A percentile compares a stretch with the other conserved stretches of the same genome.
Conservation (phyloP, 2,797 vertebrate species). For the Lutjanus campechanus region DNA sequence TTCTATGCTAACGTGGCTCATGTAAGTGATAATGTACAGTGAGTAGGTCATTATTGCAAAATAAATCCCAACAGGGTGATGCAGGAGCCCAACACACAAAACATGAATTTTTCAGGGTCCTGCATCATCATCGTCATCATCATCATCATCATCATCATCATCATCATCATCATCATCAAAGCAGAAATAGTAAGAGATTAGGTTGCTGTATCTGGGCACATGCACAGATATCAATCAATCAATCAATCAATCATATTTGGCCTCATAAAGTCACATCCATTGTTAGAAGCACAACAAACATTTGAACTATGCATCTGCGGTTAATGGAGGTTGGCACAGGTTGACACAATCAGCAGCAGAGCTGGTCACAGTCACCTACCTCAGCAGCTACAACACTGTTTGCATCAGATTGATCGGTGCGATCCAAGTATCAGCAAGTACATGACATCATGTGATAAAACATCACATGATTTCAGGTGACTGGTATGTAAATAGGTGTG, state of each 20-base stretch:
- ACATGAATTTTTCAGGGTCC: too few species aligned
- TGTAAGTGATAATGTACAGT: too few species aligned
- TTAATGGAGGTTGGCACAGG: background rate
- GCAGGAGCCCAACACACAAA: too few species aligned
- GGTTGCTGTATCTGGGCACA: background rate
- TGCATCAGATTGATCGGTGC: constrained; percentile 40
- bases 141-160: too few species aligned
- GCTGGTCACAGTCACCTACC: background rate
- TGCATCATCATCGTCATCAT: too few species aligned
- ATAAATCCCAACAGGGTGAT: too few species aligned
- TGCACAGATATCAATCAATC: background rate
- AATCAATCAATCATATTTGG: background rate
- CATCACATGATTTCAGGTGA: background rate
- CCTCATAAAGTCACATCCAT: constrained; percentile 8
- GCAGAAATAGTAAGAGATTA: background rate
- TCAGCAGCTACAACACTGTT: background rate
- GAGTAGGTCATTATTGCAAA: too few species aligned
- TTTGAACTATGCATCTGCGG: constrained; percentile 37
- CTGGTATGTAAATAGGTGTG: constrained; percentile 13
- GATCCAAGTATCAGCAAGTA: background rate
- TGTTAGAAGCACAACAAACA: constrained; percentile 14
- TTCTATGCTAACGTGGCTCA: too few species aligned
- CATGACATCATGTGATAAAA: constrained; percentile 1
- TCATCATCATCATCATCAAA: too few species aligned
- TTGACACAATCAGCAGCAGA: constrained; percentile 17